phyloP scores from a whole-genome alignment of 2,113 vertebrate species.

The Onychorhynchus coronatus region DNA sequence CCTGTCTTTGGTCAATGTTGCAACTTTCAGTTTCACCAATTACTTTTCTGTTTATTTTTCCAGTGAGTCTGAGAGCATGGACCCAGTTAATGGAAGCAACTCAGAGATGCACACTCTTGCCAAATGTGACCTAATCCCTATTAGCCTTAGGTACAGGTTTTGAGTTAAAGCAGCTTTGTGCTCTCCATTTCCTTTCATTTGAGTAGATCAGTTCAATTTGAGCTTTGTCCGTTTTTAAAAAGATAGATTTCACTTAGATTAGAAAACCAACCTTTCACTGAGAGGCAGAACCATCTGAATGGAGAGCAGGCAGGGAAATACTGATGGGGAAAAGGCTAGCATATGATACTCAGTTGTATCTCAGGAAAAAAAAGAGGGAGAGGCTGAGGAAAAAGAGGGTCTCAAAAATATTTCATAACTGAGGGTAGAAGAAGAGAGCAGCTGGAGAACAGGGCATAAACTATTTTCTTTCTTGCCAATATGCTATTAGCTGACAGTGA shows the following conservation, averaged over 20 bases:
- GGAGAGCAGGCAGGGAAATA: background rate
- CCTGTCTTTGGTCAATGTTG: background rate
- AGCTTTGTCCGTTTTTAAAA: background rate
- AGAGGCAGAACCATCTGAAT: background rate
- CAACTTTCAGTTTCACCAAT: background rate
- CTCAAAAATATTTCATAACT: background rate
- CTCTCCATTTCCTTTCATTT: slow-evolving; percentile 23
- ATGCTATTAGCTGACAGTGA: background rate
- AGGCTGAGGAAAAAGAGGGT: background rate
- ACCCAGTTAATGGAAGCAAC: background rate
- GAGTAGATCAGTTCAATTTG: background rate
- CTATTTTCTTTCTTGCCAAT: background rate
- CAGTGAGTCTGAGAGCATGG: background rate
- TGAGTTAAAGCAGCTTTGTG: background rate
- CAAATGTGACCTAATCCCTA: background rate
- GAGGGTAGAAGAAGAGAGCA: background rate
- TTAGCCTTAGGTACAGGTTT: background rate
- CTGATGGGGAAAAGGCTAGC: background rate
- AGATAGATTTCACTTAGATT: background rate
- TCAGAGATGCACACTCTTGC: background rate
- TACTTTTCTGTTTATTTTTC: background rate
- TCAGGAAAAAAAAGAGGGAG: background rate
- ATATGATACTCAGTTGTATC: background rate
- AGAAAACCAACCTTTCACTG: background rate
- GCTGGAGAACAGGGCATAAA: background rate